Percentiles rank a stretch among this genome's conserved stretches.
Evolutionary conservation across 2,888 invertebrate genomes (phyloP).

Genomic region (Pandemis heparana): DNA sequence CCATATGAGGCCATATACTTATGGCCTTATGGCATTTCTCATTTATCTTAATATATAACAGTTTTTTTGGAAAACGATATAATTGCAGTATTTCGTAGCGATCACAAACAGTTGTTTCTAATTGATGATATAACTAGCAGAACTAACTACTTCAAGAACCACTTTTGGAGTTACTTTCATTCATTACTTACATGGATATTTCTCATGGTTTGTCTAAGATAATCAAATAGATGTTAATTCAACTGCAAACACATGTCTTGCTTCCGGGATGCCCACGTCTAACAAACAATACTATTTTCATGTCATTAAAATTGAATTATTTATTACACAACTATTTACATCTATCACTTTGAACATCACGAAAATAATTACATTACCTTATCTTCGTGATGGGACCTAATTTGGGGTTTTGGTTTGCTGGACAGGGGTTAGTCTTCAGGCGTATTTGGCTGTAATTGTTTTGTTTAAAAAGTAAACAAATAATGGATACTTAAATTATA

Average conservation of each 20-base stretch:
- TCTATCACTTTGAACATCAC: neutral
- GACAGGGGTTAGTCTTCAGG: neutral
- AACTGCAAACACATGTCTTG: neutral
- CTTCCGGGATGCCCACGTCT: conserved; percentile 31
- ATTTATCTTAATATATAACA: neutral
- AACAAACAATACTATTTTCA: conserved; percentile 24
- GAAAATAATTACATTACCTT: neutral
- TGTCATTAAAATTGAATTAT: conserved; percentile 21
- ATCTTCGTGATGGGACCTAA: neutral
- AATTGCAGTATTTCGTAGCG: neutral
- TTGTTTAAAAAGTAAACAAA: neutral
- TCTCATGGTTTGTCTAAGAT: neutral
- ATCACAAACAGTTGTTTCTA: neutral
- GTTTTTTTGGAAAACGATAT: neutral
- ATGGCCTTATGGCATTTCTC: neutral
- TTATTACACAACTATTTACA: neutral
- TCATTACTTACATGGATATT: neutral
- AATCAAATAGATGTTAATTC: neutral
- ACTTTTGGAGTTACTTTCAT: neutral
- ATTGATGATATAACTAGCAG: neutral
- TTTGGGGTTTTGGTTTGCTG: neutral
- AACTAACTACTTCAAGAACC: neutral
- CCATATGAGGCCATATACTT: neutral
- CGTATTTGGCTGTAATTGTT: neutral
- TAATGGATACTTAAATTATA: neutral